Conservation (phyloP, 2,797 vertebrate genomes). For the Aythya fuligula region DNA sequence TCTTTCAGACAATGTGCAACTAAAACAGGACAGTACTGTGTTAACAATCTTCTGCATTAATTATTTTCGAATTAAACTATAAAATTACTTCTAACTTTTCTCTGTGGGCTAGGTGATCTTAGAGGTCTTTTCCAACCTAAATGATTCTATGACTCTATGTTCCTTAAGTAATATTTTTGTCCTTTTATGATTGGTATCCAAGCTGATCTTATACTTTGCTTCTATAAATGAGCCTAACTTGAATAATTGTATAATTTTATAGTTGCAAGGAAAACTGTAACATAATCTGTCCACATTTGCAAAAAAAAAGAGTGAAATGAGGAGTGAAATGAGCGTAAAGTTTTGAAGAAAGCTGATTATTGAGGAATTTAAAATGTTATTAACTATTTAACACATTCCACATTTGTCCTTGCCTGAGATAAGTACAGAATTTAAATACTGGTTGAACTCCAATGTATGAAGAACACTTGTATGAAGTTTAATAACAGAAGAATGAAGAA, state of each 20-base stretch:
- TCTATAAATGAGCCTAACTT: not conserved
- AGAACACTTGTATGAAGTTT: fast-evolving
- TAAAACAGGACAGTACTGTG: not conserved
- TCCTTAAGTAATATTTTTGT: not conserved
- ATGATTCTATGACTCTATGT: not conserved
- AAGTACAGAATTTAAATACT: not conserved
- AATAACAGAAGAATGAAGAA: not conserved
- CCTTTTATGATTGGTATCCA: not conserved
- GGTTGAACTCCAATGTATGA: not conserved
- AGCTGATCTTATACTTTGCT: not conserved
- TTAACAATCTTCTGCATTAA: not conserved
- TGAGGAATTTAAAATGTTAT: not conserved
- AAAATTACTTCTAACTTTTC: not conserved
- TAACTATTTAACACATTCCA: not conserved
- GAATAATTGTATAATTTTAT: not conserved
- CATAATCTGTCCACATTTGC: not conserved
- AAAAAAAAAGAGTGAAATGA: not conserved
- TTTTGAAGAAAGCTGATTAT: not conserved
- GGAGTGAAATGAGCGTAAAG: not conserved
- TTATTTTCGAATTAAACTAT: not conserved
- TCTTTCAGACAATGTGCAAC: not conserved
- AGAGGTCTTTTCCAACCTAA: no score
- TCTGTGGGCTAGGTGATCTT: no score
- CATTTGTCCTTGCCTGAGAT: not conserved
- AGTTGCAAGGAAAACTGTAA: not conserved